Evolutionary conservation across 1,140 invertebrate species (phyloP), one percentile per base, ranked within the genome.

Genomic region (Bombus impatiens): DNA sequence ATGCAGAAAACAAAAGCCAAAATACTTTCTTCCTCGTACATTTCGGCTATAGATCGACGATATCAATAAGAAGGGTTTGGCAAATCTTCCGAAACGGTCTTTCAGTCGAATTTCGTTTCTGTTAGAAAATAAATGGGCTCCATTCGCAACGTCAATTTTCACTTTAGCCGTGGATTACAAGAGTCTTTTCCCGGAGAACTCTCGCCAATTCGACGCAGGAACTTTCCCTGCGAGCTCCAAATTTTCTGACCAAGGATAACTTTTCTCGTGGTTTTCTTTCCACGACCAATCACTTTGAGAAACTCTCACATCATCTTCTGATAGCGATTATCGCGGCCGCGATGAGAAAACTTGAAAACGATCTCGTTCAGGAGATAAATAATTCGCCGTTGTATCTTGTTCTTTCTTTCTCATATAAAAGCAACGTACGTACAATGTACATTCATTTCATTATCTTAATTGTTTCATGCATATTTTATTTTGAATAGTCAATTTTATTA

Each of bases 121-220:
- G 53, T 47, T 72, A 68, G 15, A 70, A 71, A 85, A 85, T 84
- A 62, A 75, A 86, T 78, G 59, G 35, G 44, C 5, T 65, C 67
- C 59, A 72, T 84, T 76, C 65, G 74, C 78, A 57, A 82, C 57
- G 87, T 88, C 87, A 79, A 74, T 82, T 88, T 88, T 88, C 87
- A 88, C 87, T 88, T 88, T 82, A 70, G 65, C 62, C 71, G 35
- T 53, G 82, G 83, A 88, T 88, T 88, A 88, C 84, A 82, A 76
- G 79, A 57, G 59, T 72, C 78, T 84, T 78, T 78, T 68, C 25
- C 71, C 22, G 18, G 28, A 70, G 53, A 76, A 71, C 35, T 82
- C 81, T 76, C 78, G 28, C 59, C 44, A 86, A 86, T 75, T 76
- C 84, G 22, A 15, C 9, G 44, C 28, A 32, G 37, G 22, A 37